Base-by-base conservation (phyloP, 1,140 invertebrate genomes). In the Scaptomyza graminum region DNA sequence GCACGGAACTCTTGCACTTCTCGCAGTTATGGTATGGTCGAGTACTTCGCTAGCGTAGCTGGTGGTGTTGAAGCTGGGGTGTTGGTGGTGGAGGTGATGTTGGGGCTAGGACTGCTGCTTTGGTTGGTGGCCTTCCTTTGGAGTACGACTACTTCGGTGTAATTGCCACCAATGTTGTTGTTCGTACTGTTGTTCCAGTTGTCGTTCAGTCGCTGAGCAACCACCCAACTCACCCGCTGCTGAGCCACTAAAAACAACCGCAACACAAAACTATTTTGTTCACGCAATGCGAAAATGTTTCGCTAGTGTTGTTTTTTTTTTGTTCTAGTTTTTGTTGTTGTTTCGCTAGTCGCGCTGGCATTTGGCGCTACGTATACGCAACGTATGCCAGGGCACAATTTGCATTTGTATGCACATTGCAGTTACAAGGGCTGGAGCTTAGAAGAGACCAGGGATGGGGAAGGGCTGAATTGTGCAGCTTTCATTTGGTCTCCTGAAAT, bases 251-350 rank as follows among this genome's bases (percentile, higher is more conserved):
- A 87, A 87, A 85, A 82, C 82, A 78, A 85, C 82, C 82, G 71
- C 82, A 85, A 82, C 82, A 85, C 82, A 87, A 85, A 85, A 85
- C 82, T 85, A 85, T 85, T 85, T 85, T 87, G 82, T 85, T 85
- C 82, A 85, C 82, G 82, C 82, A 85, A 85, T 87, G 82, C 52
- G 73, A 87, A 85, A 85, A 81, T 81, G 82, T 76, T 81, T 66
- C 64, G 70, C 59, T 76, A 41, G 61, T 72, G 43, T 66, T 34
- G 44, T 79, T 64, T 65, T 75, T 66, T 55, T 51, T 25, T 39
- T 52, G 54, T 43, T 47, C 39, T 52, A 52, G 51, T n/a, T 75
- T 12, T 18, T 7, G 6, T 11, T 59, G 47, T 43, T 62, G 51
- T 76, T 74, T 34, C 64, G 57, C 75, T 68, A 54, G 74, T 66